Conservation (phyloP, 2,113 vertebrate genomes). For the Marcusenius ussheri region DNA sequence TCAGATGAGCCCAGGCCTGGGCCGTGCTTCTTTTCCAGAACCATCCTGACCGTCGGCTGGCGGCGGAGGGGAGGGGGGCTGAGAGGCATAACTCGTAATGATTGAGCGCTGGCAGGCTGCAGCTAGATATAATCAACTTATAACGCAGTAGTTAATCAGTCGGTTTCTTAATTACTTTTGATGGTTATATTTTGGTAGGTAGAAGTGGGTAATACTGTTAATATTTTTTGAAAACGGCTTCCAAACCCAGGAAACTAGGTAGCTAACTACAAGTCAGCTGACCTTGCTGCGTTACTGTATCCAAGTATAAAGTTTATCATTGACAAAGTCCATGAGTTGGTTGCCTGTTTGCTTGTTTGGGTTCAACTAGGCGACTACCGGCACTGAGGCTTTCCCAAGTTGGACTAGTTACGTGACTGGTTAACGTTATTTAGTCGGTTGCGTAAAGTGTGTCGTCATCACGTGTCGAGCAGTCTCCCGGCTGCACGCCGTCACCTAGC, state of each 20-base stretch:
- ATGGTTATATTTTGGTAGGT: neutral
- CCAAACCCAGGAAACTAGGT: neutral
- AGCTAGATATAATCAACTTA: neutral
- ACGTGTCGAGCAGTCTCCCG: neutral
- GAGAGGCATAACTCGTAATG: neutral
- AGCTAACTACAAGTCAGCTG: neutral
- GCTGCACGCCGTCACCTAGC: neutral
- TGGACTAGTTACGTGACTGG: neutral
- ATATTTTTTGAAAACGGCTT: neutral
- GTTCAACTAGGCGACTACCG: neutral
- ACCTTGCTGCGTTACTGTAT: neutral
- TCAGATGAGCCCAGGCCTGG: neutral
- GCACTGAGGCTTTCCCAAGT: neutral
- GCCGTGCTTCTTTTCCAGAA: neutral
- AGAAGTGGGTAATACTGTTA: neutral
- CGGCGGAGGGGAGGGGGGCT: neutral
- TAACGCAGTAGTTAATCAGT: neutral
- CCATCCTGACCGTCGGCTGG: neutral
- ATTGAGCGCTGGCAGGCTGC: neutral
- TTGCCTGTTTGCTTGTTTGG: neutral
- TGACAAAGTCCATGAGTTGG: neutral
- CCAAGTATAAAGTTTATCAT: neutral
- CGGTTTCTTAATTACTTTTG: neutral
- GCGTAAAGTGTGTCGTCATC: neutral
- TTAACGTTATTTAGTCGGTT: neutral